Conservation (phyloP, 2,888 invertebrate species). For the Trissolcus japonicus region DNA sequence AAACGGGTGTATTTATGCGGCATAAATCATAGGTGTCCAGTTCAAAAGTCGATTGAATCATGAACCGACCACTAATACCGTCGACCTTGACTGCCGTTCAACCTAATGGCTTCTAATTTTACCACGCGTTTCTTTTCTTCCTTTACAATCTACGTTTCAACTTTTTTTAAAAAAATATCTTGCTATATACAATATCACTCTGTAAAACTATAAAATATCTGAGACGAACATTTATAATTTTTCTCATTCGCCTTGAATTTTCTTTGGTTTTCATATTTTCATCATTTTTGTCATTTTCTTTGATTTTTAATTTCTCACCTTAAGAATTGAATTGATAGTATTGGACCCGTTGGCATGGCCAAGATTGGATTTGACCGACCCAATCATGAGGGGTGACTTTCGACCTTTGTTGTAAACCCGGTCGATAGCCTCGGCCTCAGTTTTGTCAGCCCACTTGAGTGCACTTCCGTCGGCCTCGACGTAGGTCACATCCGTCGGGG, state of each 20-base stretch:
- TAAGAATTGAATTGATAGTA: constrained; percentile 19
- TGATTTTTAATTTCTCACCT: constrained; percentile 17
- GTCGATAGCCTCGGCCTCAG: constrained; percentile 60
- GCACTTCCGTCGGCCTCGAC: constrained; percentile 78
- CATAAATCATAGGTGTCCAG: constrained; percentile 38
- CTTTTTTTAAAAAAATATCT: too few relatives aligned
- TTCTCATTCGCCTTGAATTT: too few relatives aligned
- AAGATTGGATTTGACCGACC: constrained; percentile 60
- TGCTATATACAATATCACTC: too few relatives aligned
- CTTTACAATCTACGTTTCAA: constrained; percentile 7
- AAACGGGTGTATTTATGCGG: constrained; percentile 7
- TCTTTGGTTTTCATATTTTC: too few relatives aligned
- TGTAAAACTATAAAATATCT: too few relatives aligned
- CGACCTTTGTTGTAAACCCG: constrained; percentile 53
- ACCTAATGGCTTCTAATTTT: not conserved
- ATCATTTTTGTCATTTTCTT: not conserved
- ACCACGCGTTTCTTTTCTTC: constrained; percentile 2
- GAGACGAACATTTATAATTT: too few relatives aligned
- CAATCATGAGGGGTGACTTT: constrained; percentile 56
- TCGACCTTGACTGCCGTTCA: constrained; percentile 29
- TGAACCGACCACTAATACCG: constrained; percentile 26
- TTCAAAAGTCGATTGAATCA: constrained; percentile 44
- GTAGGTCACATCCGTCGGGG: constrained; percentile 54
- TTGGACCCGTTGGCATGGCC: constrained; percentile 43
- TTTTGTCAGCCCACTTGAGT: constrained; percentile 76